Conservation (phyloP, 2,797 vertebrate genomes). For the Scomberomorus guttatus region DNA sequence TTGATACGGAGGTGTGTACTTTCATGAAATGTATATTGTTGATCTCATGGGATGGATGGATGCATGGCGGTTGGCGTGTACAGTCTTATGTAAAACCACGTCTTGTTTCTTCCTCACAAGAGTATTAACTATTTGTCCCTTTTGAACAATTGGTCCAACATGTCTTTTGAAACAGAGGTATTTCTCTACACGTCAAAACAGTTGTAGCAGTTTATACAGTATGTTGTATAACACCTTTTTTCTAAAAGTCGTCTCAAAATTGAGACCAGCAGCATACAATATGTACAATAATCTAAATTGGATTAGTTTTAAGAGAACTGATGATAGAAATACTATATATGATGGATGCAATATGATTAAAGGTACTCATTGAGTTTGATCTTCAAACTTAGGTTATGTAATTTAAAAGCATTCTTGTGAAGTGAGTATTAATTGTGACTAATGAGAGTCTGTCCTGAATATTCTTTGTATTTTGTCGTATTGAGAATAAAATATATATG, state of each 20-base stretch:
- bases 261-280: conserved; percentile 81
- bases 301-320: conserved; percentile 86
- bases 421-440: conserved; percentile 92
- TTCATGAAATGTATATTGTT: conserved; percentile 81
- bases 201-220: conserved; percentile 85
- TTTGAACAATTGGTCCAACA: conserved; percentile 79
- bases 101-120: conserved; percentile 71
- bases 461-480: conserved; percentile 99
- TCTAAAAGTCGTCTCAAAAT: conserved; percentile 74
- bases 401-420: conserved; percentile 90
- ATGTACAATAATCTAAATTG: conserved; percentile 84
- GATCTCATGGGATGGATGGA: conserved; percentile 64
- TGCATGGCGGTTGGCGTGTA: conserved; percentile 65
- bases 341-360: conserved; percentile 89
- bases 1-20: conserved; percentile 79
- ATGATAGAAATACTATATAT: conserved; percentile 85
- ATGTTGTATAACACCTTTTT: conserved; percentile 81
- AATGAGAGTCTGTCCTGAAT: conserved; percentile 97
- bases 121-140: conserved; percentile 77
- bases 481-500: conserved; percentile 99
- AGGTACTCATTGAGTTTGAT: conserved; percentile 88
- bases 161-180: conserved; percentile 82
- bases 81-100: conserved; percentile 71
- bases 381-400: conserved; percentile 88
- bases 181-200: conserved; percentile 81